phyloP scores from a whole-genome alignment of 2,888 invertebrate genomes.

The Melanostoma scalare region DNA sequence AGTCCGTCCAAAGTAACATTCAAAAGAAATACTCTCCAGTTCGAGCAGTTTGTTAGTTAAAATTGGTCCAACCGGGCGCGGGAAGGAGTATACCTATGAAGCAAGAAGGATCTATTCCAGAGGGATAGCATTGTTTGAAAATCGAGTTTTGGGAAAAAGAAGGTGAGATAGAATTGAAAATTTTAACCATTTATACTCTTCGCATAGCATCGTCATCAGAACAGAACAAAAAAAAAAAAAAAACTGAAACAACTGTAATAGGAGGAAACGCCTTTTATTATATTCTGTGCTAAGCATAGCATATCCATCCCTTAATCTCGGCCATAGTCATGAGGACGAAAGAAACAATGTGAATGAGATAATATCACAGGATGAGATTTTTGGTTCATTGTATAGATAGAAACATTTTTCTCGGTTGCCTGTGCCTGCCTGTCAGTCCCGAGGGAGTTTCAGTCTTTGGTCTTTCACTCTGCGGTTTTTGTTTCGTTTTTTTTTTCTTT shows the following conservation, averaged over 20 bases:
- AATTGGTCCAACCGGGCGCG: constrained; percentile 1
- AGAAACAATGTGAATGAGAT: constrained; percentile 25
- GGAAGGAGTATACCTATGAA: constrained; percentile 1
- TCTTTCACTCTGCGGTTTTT: no score
- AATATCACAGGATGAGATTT: constrained; percentile 55
- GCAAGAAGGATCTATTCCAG: constrained; percentile 36
- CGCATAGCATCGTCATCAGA: constrained; percentile 28
- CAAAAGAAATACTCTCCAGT: neutral
- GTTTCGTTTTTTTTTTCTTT: no score
- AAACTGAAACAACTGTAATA: neutral
- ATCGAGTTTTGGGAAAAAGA: constrained; percentile 7
- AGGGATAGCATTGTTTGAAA: constrained; percentile 45
- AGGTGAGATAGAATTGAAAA: constrained; percentile 56
- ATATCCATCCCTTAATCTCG: constrained; percentile 57
- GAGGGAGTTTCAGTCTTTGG: no score
- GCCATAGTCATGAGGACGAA: constrained; percentile 24
- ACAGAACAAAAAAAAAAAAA: neutral
- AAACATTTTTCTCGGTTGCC: no score
- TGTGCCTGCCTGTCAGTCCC: no score
- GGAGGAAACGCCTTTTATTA: constrained; percentile 57
- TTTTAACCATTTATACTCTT: constrained; percentile 53
- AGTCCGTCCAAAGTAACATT: neutral
- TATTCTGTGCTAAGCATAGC: neutral
- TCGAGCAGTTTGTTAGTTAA: neutral
- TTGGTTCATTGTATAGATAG: constrained; percentile 4